These are phyloP conservation scores for Diplolepis rosae DNA, from an alignment of 2,888 invertebrate genomes.

Conservation along the genomic window DNA sequence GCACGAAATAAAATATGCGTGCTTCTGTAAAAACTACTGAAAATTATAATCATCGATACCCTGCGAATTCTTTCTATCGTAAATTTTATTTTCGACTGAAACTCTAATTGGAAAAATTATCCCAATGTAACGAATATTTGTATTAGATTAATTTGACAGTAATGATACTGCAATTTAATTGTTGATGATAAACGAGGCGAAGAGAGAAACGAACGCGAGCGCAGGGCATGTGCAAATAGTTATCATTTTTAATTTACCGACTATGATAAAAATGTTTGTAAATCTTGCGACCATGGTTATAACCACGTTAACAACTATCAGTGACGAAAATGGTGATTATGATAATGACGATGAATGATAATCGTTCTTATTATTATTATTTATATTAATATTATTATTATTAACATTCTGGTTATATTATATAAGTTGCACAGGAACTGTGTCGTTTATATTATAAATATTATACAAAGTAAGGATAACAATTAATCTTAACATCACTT, in stretches of 20 bases:
- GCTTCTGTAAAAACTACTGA: background rate
- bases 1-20: constrained; percentile 50
- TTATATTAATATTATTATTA: constrained; percentile 38
- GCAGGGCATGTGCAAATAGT: constrained; percentile 51
- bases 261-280: constrained; percentile 9
- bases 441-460: constrained; percentile 54
- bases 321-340: constrained; percentile 43
- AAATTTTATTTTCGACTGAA: background rate
- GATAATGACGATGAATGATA: constrained; percentile 40
- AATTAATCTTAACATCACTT: constrained; percentile 65
- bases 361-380: constrained; percentile 41
- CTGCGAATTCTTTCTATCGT: too few species aligned
- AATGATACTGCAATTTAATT: too few species aligned
- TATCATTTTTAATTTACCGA: background rate
- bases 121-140: background rate
- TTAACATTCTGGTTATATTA: constrained; percentile 55
- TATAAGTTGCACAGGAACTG: constrained; percentile 51
- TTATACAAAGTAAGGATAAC: constrained; percentile 52
- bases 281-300: constrained; percentile 18
- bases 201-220: constrained; percentile 49
- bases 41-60: background rate
- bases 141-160: constrained; percentile 3
- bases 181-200: constrained; percentile 5
- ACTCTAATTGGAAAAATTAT: background rate
- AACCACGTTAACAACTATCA: constrained; percentile 36